Percentiles rank a stretch among this genome's conserved stretches.
Conservation (phyloP, 2,888 invertebrate species). For the Caenorhabditis doughertyi region DNA sequence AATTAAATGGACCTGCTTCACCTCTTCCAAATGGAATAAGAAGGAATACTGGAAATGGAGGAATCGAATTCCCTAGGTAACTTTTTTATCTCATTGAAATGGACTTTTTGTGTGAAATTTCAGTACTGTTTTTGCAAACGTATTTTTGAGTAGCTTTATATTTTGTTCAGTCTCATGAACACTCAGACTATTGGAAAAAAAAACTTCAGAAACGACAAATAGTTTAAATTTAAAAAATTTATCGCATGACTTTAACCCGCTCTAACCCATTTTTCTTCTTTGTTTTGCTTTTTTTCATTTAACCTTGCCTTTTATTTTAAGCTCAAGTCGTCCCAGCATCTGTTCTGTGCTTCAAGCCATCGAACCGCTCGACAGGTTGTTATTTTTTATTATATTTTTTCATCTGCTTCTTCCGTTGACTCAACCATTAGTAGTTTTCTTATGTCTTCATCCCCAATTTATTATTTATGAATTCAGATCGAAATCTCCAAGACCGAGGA, state of each 20-base stretch:
- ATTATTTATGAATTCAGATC: slow-evolving; percentile 69
- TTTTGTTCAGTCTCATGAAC: too few species aligned
- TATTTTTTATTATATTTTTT: slow-evolving; percentile 10
- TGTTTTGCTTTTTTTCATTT: slow-evolving; percentile 21
- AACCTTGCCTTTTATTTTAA: slow-evolving; percentile 35
- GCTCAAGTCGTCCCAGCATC: slow-evolving; percentile 61
- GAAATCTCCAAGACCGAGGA: slow-evolving; percentile 80
- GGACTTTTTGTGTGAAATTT: not conserved
- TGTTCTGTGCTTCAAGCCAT: slow-evolving; percentile 65
- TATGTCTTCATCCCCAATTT: too few species aligned
- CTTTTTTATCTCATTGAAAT: not conserved
- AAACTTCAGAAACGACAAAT: too few species aligned
- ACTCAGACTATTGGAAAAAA: too few species aligned
- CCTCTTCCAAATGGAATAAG: slow-evolving; percentile 38
- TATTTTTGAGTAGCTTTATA: not conserved
- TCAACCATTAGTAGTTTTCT: slow-evolving; percentile 26
- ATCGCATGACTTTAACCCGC: slow-evolving; percentile 9
- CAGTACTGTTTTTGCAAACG: not conserved
- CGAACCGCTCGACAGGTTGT: slow-evolving; percentile 63
- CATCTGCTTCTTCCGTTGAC: slow-evolving; percentile 13
- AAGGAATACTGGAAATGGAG: slow-evolving; percentile 33
- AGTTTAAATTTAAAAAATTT: too few species aligned
- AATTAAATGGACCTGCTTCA: slow-evolving; percentile 21
- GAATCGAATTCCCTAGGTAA: slow-evolving; percentile 39
- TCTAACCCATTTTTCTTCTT: slow-evolving; percentile 11